These are phyloP conservation scores for Octomys mimax DNA, from an alignment of 2,797 vertebrate genomes.

Conservation along the genomic window DNA sequence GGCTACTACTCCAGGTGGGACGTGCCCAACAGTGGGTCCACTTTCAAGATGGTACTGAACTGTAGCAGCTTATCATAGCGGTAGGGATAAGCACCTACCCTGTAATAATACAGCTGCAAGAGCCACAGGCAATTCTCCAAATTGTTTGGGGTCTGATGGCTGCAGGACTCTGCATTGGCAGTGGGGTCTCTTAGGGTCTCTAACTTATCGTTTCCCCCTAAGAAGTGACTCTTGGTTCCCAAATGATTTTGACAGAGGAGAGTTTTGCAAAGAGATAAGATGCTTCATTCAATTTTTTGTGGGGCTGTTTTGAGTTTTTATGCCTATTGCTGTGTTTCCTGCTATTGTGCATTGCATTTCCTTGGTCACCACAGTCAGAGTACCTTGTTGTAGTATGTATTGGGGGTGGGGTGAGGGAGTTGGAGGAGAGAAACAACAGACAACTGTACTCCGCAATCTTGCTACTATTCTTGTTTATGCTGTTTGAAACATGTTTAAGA, in stretches of 20 bases:
- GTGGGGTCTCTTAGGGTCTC: neutral
- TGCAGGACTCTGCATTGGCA: neutral
- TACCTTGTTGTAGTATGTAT: neutral
- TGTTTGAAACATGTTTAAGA: constrained; percentile 35
- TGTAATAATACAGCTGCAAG: neutral
- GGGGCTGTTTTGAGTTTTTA: neutral
- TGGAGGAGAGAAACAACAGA: neutral
- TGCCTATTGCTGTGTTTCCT: neutral
- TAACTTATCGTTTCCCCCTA: neutral
- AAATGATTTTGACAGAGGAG: neutral
- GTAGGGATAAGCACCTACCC: neutral
- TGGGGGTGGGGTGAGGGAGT: neutral
- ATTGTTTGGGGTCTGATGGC: neutral
- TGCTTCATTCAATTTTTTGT: neutral
- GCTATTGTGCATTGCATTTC: neutral
- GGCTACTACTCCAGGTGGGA: neutral
- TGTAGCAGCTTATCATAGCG: neutral
- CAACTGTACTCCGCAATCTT: neutral
- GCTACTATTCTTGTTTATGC: neutral
- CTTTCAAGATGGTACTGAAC: neutral
- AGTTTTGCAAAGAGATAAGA: neutral
- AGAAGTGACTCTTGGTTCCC: neutral
- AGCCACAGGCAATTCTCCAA: neutral
- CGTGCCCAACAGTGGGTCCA: neutral
- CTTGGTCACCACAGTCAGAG: neutral